These are phyloP conservation scores for Osmoderma eremita DNA, from an alignment of 2,888 invertebrate species.

Conservation along the genomic window DNA sequence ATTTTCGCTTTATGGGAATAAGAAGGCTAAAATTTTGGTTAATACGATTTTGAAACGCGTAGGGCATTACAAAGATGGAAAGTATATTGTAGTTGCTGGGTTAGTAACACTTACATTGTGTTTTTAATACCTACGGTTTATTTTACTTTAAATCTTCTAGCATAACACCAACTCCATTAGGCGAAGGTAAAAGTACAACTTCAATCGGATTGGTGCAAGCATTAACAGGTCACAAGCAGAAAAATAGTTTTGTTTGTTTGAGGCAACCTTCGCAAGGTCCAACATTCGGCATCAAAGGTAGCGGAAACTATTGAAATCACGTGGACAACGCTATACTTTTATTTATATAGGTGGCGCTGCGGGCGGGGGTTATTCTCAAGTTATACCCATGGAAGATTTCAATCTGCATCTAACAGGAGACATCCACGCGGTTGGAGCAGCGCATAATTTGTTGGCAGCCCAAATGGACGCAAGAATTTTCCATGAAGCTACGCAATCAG, in stretches of 20 bases:
- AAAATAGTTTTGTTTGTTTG: conserved; percentile 92
- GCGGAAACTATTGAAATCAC: not conserved
- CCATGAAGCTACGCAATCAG: conserved; percentile 94
- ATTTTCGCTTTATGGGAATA: conserved; percentile 89
- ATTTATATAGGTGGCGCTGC: conserved; percentile 84
- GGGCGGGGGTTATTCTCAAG: conserved; percentile 96
- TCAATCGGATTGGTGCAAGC: conserved; percentile 94
- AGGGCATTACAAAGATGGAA: conserved; percentile 76
- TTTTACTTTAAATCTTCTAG: conserved; percentile 63
- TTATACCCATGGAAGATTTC: conserved; percentile 99
- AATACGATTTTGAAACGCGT: conserved; percentile 79
- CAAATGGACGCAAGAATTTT: conserved; percentile 97
- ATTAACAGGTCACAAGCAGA: conserved; percentile 81
- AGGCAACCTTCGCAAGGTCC: conserved; percentile 99
- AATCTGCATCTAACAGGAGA: conserved; percentile 98
- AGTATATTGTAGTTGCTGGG: conserved; percentile 96
- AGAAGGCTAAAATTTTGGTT: conserved; percentile 93
- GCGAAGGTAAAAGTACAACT: conserved; percentile 98
- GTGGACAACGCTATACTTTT: no score
- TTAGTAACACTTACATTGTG: conserved; percentile 62
- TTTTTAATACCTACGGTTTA: not conserved
- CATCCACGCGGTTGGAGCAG: conserved; percentile 98
- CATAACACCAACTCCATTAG: conserved; percentile 98
- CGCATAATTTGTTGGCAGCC: conserved; percentile 97
- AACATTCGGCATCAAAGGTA: conserved; percentile 95